phyloP scores from a whole-genome alignment of 2,888 invertebrate genomes.

The Chamaedrilus cognettii region DNA sequence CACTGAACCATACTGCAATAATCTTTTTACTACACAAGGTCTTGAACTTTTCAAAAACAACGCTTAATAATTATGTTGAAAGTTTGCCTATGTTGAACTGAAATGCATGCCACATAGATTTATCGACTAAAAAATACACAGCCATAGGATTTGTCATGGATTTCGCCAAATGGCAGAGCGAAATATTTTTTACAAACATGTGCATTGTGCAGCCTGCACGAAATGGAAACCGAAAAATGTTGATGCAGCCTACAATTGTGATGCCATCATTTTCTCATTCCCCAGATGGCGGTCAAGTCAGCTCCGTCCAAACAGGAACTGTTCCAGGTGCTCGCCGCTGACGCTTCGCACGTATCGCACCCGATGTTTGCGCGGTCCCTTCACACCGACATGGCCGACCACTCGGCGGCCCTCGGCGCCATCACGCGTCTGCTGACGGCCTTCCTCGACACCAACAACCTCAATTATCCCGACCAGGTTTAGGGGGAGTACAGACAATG shows the following conservation, averaged over 20 bases:
- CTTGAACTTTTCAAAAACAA: too few relatives aligned
- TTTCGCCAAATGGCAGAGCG: too few relatives aligned
- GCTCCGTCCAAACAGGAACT: slow-evolving; percentile 48
- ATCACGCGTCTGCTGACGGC: slow-evolving; percentile 4
- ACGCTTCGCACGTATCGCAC: slow-evolving; percentile 14
- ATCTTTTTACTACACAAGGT: too few relatives aligned
- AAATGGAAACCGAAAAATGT: too few relatives aligned
- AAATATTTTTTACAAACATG: too few relatives aligned
- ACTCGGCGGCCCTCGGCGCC: slow-evolving; percentile 14
- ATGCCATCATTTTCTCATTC: not conserved
- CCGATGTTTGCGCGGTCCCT: slow-evolving; percentile 22
- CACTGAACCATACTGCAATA: too few relatives aligned
- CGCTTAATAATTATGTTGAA: too few relatives aligned
- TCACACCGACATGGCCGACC: slow-evolving; percentile 26
- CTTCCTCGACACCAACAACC: not conserved
- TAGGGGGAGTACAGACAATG: slow-evolving; percentile 1
- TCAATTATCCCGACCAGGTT: slow-evolving; percentile 9
- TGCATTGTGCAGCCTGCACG: not conserved
- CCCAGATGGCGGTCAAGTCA: slow-evolving; percentile 53
- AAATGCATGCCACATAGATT: too few relatives aligned
- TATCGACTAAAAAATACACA: too few relatives aligned
- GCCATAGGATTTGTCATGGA: too few relatives aligned
- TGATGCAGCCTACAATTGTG: not conserved
- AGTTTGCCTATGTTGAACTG: too few relatives aligned
- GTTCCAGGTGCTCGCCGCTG: slow-evolving; percentile 39